Evolutionary conservation across 2,888 invertebrate genomes (phyloP).

Genomic region (Rhamphomyia laevipes): DNA sequence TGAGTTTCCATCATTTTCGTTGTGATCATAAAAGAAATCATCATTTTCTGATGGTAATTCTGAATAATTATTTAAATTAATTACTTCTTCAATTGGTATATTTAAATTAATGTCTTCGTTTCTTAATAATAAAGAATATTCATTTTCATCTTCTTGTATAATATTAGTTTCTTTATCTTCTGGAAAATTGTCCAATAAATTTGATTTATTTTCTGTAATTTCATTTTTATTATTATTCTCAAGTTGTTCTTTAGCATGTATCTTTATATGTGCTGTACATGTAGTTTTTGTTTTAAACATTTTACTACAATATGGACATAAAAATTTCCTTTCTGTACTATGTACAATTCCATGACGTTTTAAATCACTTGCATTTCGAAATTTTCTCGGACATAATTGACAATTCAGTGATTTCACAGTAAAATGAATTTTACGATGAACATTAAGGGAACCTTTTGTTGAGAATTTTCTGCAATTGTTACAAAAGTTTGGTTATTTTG

Average conservation of each 20-base stretch:
- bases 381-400: constrained; percentile 14
- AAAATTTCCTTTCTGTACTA: constrained; percentile 12
- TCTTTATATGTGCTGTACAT: constrained; percentile 15
- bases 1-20: too few species aligned
- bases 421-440: constrained; percentile 17
- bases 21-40: too few species aligned
- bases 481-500: too few species aligned
- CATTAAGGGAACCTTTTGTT: constrained; percentile 15
- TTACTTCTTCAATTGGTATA: too few species aligned
- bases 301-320: constrained; percentile 16
- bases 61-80: too few species aligned
- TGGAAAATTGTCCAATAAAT: background rate
- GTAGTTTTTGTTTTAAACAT: constrained; percentile 14
- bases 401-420: constrained; percentile 14
- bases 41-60: too few species aligned
- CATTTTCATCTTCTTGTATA: too few species aligned
- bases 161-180: constrained; percentile 1
- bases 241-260: constrained; percentile 10
- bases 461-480: constrained; percentile 12
- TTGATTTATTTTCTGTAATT: background rate
- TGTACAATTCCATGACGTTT: constrained; percentile 17
- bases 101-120: too few species aligned
- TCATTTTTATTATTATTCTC: background rate
- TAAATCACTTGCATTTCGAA: constrained; percentile 13
- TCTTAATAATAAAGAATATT: too few species aligned